Conservation (phyloP, 2,888 invertebrate genomes). For the Scaeva pyrastri region DNA sequence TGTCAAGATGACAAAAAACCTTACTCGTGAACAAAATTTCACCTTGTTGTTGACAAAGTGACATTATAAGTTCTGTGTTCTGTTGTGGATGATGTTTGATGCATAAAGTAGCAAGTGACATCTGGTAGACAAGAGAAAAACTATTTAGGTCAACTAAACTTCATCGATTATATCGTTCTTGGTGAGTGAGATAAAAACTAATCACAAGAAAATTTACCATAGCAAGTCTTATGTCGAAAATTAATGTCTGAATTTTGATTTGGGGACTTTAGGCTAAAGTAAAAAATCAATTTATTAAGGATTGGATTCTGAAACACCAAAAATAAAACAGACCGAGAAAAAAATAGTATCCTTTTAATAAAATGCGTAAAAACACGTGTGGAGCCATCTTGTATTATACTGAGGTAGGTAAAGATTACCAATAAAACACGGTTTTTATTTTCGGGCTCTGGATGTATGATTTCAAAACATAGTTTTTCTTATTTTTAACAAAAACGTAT, state of each 20-base stretch:
- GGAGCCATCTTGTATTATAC: too few species aligned
- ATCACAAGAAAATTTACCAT: neutral
- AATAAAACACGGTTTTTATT: too few species aligned
- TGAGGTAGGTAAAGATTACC: too few species aligned
- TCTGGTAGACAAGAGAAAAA: slow-evolving; percentile 18
- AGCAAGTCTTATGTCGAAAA: neutral
- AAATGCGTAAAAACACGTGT: too few species aligned
- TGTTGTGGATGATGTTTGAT: slow-evolving; percentile 25
- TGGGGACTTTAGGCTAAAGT: too few species aligned
- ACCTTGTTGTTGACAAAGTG: slow-evolving; percentile 34
- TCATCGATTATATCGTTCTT: slow-evolving; percentile 33
- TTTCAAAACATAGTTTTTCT: too few species aligned
- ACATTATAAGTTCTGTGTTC: neutral
- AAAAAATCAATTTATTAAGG: too few species aligned
- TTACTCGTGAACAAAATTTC: neutral
- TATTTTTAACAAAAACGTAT: too few species aligned
- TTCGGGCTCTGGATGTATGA: too few species aligned
- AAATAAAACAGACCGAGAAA: too few species aligned
- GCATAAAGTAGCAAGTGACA: slow-evolving; percentile 1
- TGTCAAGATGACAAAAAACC: slow-evolving; percentile 21
- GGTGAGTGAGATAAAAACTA: neutral
- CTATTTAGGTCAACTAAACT: slow-evolving; percentile 40
- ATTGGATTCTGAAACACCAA: too few species aligned
- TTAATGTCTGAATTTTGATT: neutral
- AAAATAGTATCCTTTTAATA: too few species aligned